Evolutionary conservation across 2,888 invertebrate genomes (phyloP).

Genomic region (Chrysina gloriosa): DNA sequence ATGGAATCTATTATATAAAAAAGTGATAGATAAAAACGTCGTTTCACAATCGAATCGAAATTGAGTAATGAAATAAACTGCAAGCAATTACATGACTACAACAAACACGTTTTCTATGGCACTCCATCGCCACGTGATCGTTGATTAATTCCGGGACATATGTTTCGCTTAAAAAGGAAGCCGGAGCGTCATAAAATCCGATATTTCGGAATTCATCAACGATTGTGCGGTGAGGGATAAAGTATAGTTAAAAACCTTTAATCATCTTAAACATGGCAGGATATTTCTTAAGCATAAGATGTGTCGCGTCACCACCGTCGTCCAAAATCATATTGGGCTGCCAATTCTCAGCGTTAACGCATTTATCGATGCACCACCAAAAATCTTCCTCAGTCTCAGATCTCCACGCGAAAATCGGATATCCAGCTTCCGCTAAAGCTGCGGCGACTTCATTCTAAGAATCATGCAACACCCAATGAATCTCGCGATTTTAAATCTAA

Average conservation of each 20-base stretch:
- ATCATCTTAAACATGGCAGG: constrained; percentile 93
- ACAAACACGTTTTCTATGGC: too few species aligned
- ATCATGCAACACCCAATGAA: constrained; percentile 38
- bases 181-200: too few species aligned
- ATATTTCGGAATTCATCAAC: too few species aligned
- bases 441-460: constrained; percentile 94
- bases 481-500: background rate
- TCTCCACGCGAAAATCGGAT: constrained; percentile 95
- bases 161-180: too few species aligned
- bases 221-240: too few species aligned
- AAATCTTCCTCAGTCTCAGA: constrained; percentile 98
- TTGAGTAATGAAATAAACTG: too few species aligned
- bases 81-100: too few species aligned
- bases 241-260: too few species aligned
- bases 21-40: background rate
- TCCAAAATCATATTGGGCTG: constrained; percentile 98
- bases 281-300: constrained; percentile 95
- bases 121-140: too few species aligned
- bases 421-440: constrained; percentile 90
- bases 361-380: constrained; percentile 99
- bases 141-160: too few species aligned
- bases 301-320: constrained; percentile 97
- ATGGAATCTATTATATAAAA: too few species aligned
- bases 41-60: background rate
- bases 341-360: constrained; percentile 92